Evolutionary conservation across 2,797 vertebrate genomes (phyloP).

Genomic region (Garrulus glandarius): DNA sequence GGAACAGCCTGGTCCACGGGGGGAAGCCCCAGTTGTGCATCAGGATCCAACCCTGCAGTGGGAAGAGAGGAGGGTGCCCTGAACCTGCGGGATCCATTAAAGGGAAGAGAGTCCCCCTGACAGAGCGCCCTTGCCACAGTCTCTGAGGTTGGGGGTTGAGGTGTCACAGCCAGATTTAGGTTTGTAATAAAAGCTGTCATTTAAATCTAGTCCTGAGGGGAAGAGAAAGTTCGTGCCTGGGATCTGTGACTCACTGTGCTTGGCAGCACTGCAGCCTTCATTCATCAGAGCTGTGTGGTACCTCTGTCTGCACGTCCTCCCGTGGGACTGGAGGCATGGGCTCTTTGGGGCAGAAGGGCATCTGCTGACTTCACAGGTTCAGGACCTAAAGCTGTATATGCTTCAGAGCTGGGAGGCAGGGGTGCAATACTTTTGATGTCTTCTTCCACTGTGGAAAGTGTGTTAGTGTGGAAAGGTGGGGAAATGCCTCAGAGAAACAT

Average conservation of each 20-base stretch:
- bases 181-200: neutral
- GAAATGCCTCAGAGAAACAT: neutral
- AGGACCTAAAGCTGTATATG: neutral
- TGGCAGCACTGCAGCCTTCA: neutral
- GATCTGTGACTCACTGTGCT: neutral
- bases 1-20: neutral
- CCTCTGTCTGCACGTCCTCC: neutral
- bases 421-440: neutral
- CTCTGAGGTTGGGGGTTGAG: neutral
- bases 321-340: neutral
- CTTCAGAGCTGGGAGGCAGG: neutral
- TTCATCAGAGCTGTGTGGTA: neutral
- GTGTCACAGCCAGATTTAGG: neutral
- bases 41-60: neutral
- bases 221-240: neutral
- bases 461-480: neutral
- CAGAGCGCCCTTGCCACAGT: neutral
- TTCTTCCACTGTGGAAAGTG: rapidly evolving
- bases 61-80: neutral
- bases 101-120: neutral
- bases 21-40: neutral
- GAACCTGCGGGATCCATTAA: rapidly evolving
- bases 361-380: neutral
- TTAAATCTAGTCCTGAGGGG: neutral
- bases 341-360: neutral